Base-by-base conservation (phyloP, 2,797 vertebrate genomes). In the Rhabdomys pumilio region DNA sequence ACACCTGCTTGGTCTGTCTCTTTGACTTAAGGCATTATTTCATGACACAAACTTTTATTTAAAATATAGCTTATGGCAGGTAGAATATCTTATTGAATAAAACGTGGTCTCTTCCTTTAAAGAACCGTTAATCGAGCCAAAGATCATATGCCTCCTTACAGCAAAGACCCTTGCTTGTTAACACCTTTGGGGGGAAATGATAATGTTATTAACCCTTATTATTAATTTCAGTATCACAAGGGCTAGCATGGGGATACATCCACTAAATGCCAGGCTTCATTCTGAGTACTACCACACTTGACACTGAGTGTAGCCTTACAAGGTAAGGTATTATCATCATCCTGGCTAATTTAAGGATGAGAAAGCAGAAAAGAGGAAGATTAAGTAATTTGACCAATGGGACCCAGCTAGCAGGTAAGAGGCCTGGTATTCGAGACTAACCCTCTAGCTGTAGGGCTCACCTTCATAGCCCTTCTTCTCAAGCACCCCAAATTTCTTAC, bases 51-150 rank as follows among this genome's bases (percentile, higher is more conserved):
- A 95, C 77, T 89, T 94, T 95, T 95, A 84, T 90, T 95, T 93
- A 95, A 96, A 95, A 92, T 80, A 83, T 22, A 55, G 38, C 57
- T 67, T 38, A 75, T 97, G 94, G 95, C 96, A 95, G 89, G 89
- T 83, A 76, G 91, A 89, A 29, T 89, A 87, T 86, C 95, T 86
- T 83, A 89, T 86, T 95, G 95, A 93, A 80, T 92, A 92, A 96
- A 95, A 91, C 93, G 93, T 76, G 61, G 69, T 3, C 61, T 80
- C 53, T 91, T 81, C 89, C 83, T 89, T 96, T 61, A 91, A 22
- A 97, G 67, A 87, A 83, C 92, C 50, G 34, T 93, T 83, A 91
- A 89, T 94, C 94, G 86, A 89, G 75, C 67, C 75, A 50, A 67
- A 55, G 63, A 84, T 86, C 80, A 47, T 8, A 6, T 19, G 13